Evolutionary conservation across 1,140 invertebrate genomes (phyloP).

Genomic region (Megalopta genalis): DNA sequence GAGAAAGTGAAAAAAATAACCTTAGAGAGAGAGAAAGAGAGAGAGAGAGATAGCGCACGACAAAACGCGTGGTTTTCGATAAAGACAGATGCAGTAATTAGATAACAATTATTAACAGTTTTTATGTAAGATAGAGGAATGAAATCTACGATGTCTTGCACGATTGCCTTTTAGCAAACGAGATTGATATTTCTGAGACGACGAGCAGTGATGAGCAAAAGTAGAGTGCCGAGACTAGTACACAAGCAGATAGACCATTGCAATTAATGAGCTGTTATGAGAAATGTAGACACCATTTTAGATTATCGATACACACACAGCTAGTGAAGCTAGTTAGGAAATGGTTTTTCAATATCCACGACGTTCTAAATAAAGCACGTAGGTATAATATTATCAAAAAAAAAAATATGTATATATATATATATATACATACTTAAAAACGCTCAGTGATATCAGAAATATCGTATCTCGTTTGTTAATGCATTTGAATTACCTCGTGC

Average conservation of each 20-base stretch:
- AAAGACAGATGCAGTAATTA: slow-evolving; percentile 24
- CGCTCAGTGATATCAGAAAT: slow-evolving; percentile 38
- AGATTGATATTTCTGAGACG: slow-evolving; percentile 63
- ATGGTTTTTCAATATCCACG: neutral
- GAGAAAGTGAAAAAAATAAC: neutral
- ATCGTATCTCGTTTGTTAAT: slow-evolving; percentile 46
- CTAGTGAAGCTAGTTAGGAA: slow-evolving; percentile 7
- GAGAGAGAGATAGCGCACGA: slow-evolving; percentile 4
- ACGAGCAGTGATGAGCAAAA: neutral
- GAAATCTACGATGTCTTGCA: slow-evolving; percentile 29
- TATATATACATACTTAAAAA: no score
- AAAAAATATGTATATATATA: neutral
- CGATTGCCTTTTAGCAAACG: slow-evolving; percentile 58
- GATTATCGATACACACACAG: neutral
- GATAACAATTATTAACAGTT: slow-evolving; percentile 48
- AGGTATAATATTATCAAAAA: no score
- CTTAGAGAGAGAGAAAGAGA: neutral
- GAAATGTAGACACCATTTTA: slow-evolving; percentile 3
- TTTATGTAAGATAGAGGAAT: slow-evolving; percentile 54
- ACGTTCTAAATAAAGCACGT: slow-evolving; percentile 1
- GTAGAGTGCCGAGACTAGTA: neutral
- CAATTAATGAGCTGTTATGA: neutral
- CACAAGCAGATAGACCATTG: neutral
- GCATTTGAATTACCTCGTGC: slow-evolving; percentile 43
- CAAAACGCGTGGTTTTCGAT: slow-evolving; percentile 5